phyloP scores from a whole-genome alignment of 1,140 invertebrate species.

The Apis dorsata region DNA sequence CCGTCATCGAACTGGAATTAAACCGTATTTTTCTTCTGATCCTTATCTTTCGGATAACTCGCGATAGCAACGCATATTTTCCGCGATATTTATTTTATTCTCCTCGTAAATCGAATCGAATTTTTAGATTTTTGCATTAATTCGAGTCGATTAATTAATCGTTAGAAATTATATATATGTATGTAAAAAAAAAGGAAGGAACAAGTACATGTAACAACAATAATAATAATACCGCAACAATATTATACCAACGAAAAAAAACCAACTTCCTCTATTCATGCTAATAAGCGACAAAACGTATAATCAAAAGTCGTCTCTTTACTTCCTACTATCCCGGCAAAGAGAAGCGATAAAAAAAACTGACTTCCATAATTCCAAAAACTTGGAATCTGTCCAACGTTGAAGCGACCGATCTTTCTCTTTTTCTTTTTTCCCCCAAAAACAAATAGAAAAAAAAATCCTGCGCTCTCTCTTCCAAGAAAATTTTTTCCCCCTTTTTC shows the following conservation, averaged over 20 bases:
- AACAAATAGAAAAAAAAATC: not conserved
- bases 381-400: not conserved
- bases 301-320: not conserved
- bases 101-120: too few relatives aligned
- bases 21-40: not conserved
- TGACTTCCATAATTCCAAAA: not conserved
- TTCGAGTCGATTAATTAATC: too few relatives aligned
- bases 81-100: too few relatives aligned
- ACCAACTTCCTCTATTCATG: constrained; percentile 4
- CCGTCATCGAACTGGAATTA: not conserved
- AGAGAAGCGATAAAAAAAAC: not conserved
- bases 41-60: not conserved
- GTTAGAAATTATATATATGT: not conserved
- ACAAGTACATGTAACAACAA: not conserved
- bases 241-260: not conserved
- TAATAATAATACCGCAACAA: not conserved
- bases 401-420: not conserved
- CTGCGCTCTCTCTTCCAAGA: not conserved
- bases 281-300: not conserved
- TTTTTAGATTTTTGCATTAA: too few relatives aligned
- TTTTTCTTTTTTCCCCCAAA: too few relatives aligned
- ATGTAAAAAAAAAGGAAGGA: too few relatives aligned
- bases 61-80: not conserved
- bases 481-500: too few relatives aligned
- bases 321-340: too few relatives aligned